phyloP scores from a whole-genome alignment of 2,113 vertebrate genomes.

The Chamaea fasciata region DNA sequence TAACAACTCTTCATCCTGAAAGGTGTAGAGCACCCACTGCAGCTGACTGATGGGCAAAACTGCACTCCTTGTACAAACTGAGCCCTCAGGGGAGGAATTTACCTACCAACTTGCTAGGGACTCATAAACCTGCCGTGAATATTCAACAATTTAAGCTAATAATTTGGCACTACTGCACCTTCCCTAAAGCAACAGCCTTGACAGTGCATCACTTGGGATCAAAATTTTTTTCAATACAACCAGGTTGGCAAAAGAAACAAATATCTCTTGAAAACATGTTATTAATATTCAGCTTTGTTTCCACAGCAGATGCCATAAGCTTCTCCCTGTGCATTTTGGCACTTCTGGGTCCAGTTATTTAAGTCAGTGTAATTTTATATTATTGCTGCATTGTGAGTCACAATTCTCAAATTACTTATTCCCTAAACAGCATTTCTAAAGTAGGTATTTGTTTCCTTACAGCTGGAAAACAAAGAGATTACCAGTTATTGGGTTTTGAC shows the following conservation, averaged over 20 bases:
- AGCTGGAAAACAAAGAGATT: neutral
- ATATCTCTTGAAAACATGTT: neutral
- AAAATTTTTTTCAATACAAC: neutral
- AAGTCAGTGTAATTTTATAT: neutral
- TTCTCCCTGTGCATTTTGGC: neutral
- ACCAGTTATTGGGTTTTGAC: neutral
- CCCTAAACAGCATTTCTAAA: neutral
- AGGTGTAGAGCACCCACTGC: constrained; percentile 51
- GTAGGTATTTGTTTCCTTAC: neutral
- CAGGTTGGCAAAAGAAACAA: neutral
- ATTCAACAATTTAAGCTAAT: neutral
- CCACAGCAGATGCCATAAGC: neutral
- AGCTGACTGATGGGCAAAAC: constrained; percentile 36
- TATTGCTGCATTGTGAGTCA: neutral
- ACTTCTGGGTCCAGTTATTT: neutral
- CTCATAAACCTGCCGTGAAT: neutral
- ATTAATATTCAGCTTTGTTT: neutral
- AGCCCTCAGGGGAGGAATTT: neutral
- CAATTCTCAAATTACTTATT: neutral
- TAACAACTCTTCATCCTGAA: constrained; percentile 59
- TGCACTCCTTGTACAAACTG: neutral
- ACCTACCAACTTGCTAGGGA: neutral
- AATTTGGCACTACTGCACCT: neutral
- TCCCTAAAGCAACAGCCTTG: neutral
- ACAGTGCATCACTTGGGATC: neutral